These are phyloP conservation scores for Chionodraco myersi DNA, from an alignment of 2,113 vertebrate genomes.

Conservation along the genomic window DNA sequence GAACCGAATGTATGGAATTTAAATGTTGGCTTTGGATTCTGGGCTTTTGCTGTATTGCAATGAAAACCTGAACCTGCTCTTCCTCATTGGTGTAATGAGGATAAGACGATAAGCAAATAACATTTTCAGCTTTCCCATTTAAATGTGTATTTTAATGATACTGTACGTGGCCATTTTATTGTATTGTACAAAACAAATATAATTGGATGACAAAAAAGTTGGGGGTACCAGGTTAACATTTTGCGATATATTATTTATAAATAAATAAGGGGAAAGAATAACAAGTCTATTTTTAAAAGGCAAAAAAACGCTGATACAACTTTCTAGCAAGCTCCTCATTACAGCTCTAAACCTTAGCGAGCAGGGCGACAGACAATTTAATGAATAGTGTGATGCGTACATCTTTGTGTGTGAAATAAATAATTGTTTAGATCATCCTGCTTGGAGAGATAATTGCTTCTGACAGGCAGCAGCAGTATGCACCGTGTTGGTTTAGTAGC, in stretches of 20 bases:
- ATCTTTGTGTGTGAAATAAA: constrained; percentile 7
- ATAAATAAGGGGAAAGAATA: background rate
- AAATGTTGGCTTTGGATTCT: background rate
- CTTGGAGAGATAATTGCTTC: constrained; percentile 22
- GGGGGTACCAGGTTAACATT: background rate
- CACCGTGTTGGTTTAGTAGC: constrained; percentile 24
- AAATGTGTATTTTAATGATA: background rate
- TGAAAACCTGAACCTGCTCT: background rate
- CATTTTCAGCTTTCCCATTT: background rate
- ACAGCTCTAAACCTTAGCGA: constrained; percentile 14
- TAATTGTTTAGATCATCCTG: constrained; percentile 8
- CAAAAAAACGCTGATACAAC: background rate
- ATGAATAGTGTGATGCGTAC: constrained; percentile 14
- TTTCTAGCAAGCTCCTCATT: constrained; percentile 14
- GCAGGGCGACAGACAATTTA: constrained; percentile 19
- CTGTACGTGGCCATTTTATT: background rate
- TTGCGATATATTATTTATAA: background rate
- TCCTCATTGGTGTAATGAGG: background rate
- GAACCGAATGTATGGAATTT: background rate
- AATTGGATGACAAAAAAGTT: background rate
- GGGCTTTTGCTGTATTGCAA: background rate
- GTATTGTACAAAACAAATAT: background rate
- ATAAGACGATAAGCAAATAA: background rate
- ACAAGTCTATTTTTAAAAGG: background rate
- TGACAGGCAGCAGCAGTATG: constrained; percentile 27